Evolutionary conservation across 2,113 vertebrate species (phyloP), one percentile per base, ranked within the genome.

Genomic region (Muntiacus reevesi): DNA sequence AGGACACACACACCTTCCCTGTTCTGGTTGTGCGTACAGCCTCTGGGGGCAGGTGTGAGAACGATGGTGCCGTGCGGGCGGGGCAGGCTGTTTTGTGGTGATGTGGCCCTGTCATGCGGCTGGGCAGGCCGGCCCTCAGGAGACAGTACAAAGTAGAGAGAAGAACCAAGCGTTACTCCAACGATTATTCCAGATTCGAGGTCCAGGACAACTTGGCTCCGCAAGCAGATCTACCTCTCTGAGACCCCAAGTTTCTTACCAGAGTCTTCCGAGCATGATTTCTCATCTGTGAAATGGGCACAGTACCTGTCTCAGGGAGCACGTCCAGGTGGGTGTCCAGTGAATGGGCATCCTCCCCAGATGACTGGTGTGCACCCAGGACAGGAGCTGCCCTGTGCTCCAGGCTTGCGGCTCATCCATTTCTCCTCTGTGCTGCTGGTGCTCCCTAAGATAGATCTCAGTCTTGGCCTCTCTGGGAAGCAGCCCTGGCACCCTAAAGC

Each of bases 61-160:
- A 47, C 1, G 30, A 4, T 7, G 7, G n/a, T 0, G 23, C 19
- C 1, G 0, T 30, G 4, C 0, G 15, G 10, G 52, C 0, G 23
- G 43, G 55, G 52, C 1, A 10, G 54, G n/a, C 13, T 1, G 3
- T n/a, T 52, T 47, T 74, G 15, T 83, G 36, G 4, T 8, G 36
- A 43, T 2, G 17, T 8, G 3, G 16, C 5, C 25, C 55, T 60
- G 59, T 40, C 28, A 11, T 36, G 43, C 9, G 5, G 2, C 16
- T 30, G 19, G 16, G 11, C 21, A 30, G 40, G n/a, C 60, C 23
- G 45, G n/a, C 17, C 84, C 55, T 57, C 54, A 86, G 67, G 67
- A 67, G 28, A 33, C 81, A 81, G 15, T 2, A 17, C 5, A 3
- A 81, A 47, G 6, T 7, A 54, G 8, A 71, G 57, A 79, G 89